Conservation (phyloP, 2,797 vertebrate species). For the Tragelaphus oryx region DNA sequence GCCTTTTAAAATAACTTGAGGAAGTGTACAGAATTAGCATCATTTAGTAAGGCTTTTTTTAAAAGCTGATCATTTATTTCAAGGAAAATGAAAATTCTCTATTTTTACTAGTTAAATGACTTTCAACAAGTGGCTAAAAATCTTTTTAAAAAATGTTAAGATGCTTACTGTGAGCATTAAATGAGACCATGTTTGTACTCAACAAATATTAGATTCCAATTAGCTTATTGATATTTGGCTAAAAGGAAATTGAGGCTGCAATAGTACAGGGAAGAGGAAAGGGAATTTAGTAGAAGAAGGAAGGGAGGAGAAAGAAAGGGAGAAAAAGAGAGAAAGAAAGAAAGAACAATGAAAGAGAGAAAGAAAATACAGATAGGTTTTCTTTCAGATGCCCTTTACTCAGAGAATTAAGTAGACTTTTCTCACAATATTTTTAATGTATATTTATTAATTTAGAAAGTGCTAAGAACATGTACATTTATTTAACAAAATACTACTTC, state of each 20-base stretch:
- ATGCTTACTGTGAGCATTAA: not conserved
- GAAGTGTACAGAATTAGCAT: not conserved
- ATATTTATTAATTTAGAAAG: not conserved
- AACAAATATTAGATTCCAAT: not conserved
- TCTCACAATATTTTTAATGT: not conserved
- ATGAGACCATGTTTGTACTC: not conserved
- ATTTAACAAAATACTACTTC: not conserved
- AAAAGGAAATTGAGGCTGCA: not conserved
- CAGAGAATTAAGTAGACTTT: not conserved
- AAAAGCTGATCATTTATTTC: not conserved
- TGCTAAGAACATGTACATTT: not conserved
- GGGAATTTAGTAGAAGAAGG: not conserved
- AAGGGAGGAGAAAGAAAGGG: not conserved
- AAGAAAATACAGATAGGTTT: not conserved
- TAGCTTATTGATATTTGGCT: not conserved
- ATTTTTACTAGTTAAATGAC: not conserved
- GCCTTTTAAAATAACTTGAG: not conserved
- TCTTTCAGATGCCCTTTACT: not conserved
- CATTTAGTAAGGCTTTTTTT: not conserved
- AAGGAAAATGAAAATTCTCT: not conserved
- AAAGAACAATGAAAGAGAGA: not conserved
- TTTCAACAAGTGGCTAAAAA: not conserved
- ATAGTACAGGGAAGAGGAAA: not conserved
- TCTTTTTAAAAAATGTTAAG: not conserved
- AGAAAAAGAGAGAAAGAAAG: not conserved